Evolutionary conservation across 2,888 invertebrate species (phyloP).

Genomic region (Lottia scabra): DNA sequence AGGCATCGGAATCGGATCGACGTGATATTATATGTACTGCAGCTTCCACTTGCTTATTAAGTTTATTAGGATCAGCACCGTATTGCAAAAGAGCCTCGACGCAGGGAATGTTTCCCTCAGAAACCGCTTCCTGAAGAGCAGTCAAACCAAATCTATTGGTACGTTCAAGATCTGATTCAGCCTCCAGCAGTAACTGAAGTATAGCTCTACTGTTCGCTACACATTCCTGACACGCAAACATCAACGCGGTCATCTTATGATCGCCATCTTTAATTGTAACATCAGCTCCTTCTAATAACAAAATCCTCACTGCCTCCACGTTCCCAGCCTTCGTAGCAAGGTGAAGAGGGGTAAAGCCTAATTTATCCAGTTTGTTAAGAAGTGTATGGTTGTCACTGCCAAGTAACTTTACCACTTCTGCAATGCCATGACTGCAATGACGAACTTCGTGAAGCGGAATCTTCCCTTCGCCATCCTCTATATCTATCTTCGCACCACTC

Average conservation of each 20-base stretch:
- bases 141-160: neutral
- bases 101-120: neutral
- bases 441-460: no score
- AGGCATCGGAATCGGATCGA: neutral
- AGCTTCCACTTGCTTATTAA: neutral
- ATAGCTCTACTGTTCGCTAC: neutral
- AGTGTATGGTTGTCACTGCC: no score
- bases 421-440: no score
- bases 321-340: neutral
- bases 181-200: neutral
- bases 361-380: neutral
- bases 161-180: neutral
- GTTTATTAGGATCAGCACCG: neutral
- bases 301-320: neutral
- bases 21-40: neutral
- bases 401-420: no score
- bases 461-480: no score
- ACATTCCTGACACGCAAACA: neutral
- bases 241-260: neutral
- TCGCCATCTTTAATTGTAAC: neutral
- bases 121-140: neutral
- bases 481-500: no score
- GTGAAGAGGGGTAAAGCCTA: neutral
- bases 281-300: neutral
- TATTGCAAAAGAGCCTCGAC: neutral